phyloP scores from a whole-genome alignment of 2,797 vertebrate species.

The Austrolebias charrua region DNA sequence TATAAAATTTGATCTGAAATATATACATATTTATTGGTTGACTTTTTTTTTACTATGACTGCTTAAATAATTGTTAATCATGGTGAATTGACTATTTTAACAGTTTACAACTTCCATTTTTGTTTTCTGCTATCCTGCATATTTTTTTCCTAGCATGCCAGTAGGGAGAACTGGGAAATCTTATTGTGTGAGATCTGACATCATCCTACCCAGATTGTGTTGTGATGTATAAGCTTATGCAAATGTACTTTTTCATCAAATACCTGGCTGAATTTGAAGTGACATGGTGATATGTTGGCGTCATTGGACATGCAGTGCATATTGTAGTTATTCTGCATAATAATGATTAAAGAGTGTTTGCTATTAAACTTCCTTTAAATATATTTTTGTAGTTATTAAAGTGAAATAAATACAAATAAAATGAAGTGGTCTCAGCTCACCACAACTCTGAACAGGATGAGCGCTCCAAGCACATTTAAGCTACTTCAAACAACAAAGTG shows the following conservation, averaged over 20 bases:
- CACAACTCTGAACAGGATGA: conserved; percentile 11
- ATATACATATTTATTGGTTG: too few species aligned
- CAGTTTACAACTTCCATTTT: conserved; percentile 11
- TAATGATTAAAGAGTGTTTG: neutral
- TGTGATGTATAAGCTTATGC: conserved; percentile 1
- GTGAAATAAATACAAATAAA: neutral
- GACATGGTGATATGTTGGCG: neutral
- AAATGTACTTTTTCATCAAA: neutral
- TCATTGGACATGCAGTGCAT: neutral
- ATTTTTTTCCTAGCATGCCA: conserved; percentile 41
- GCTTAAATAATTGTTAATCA: conserved; percentile 2
- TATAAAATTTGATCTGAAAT: too few species aligned
- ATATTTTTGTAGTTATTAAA: conserved; percentile 4
- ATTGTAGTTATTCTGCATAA: neutral
- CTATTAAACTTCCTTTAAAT: neutral
- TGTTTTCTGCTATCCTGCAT: conserved; percentile 10
- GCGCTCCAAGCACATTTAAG: conserved; percentile 5
- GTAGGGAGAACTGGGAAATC: conserved; percentile 53
- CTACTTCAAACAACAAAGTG: conserved; percentile 27
- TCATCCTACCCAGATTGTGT: conserved; percentile 43
- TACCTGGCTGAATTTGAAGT: neutral
- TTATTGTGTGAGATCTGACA: conserved; percentile 31
- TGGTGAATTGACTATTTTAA: conserved; percentile 7
- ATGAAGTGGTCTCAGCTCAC: conserved; percentile 2
- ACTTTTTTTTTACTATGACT: too few species aligned